phyloP scores from a whole-genome alignment of 2,797 vertebrate genomes.

The Sebastes glaucus region DNA sequence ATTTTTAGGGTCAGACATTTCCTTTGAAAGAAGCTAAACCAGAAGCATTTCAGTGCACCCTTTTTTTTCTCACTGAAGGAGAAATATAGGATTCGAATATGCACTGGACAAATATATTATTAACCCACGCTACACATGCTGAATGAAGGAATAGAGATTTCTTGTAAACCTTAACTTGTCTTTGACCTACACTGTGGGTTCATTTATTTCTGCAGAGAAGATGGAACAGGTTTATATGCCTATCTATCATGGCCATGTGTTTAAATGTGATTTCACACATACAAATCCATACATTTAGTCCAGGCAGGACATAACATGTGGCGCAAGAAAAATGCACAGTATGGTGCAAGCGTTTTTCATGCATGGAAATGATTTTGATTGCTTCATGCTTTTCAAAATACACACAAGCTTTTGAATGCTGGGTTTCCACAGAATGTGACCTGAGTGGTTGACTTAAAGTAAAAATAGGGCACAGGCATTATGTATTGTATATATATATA shows the following conservation, averaged over 20 bases:
- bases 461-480: background rate
- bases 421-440: background rate
- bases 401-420: background rate
- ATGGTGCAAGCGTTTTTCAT: background rate
- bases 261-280: conserved; percentile 29
- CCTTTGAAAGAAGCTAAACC: background rate
- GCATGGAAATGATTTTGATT: background rate
- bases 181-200: conserved; percentile 1
- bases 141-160: conserved; percentile 8
- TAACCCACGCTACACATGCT: background rate
- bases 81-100: background rate
- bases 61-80: background rate
- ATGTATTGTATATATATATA: too few relatives aligned
- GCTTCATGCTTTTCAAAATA: conserved; percentile 7
- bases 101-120: background rate
- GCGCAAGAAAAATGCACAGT: background rate
- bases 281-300: conserved; percentile 8
- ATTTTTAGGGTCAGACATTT: background rate
- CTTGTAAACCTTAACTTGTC: background rate
- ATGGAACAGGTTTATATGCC: background rate
- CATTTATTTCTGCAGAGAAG: conserved; percentile 18
- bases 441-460: background rate
- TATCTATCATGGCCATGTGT: conserved; percentile 5
- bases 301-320: background rate
- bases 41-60: background rate